These are phyloP conservation scores for Callitettix versicolor DNA, from an alignment of 1,140 invertebrate species.

Conservation along the genomic window DNA sequence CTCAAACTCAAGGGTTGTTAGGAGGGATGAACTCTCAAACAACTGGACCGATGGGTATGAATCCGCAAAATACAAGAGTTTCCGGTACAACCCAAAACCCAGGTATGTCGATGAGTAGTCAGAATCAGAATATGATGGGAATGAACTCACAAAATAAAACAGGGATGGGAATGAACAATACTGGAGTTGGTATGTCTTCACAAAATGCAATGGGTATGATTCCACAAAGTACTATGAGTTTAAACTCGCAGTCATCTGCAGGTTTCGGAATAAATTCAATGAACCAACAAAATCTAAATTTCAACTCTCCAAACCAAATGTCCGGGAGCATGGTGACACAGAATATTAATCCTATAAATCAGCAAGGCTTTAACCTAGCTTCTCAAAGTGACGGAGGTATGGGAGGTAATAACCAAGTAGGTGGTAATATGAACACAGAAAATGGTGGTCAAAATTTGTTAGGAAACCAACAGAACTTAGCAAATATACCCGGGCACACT, in stretches of 20 bases:
- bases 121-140: not conserved
- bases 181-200: not conserved
- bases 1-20: not conserved
- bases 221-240: not conserved
- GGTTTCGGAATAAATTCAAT: not conserved
- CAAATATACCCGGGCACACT: not conserved
- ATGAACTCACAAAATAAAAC: not conserved
- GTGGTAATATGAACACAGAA: not conserved
- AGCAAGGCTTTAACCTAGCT: no score
- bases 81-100: no score
- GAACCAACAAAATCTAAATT: no score
- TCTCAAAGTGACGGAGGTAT: no score
- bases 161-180: not conserved
- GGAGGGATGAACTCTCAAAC: no score
- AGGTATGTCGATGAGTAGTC: not conserved
- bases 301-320: not conserved
- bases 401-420: no score
- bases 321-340: not conserved
- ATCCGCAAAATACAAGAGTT: not conserved
- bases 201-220: not conserved
- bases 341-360: not conserved
- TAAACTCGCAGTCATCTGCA: not conserved
- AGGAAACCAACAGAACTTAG: constrained; percentile 1
- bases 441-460: not conserved
- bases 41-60: not conserved